Base-by-base conservation (phyloP, 2,797 vertebrate genomes). In the Sebastes cheni region DNA sequence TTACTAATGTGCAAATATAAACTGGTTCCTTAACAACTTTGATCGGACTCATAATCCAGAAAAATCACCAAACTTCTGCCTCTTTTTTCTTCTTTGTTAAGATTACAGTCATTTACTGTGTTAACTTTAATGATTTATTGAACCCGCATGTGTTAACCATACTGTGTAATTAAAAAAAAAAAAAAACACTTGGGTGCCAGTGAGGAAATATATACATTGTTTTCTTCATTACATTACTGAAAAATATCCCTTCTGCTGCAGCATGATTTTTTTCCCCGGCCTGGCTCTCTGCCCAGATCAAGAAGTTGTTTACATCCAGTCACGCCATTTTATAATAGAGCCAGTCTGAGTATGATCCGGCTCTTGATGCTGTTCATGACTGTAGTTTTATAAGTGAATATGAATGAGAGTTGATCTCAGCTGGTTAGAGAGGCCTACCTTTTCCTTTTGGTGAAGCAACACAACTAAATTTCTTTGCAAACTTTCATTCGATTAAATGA, bases 261-360 rank as follows among this genome's bases (percentile, higher is more conserved):
- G 56, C 64, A 2, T 42, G 12, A 29, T 22, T 56, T 76, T 72
- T 10, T 1, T 1, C 34, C 29, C 60, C 30, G 56, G 56, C 13
- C 55, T 85, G 85, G 80, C 81, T 62, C 46, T 29, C n/a, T n/a
- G 80, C 77, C 83, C 82, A 79, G 75, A 87, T 76, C 50, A 66
- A 56, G 5, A 81, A 68, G n/a, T 67, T 77, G 67, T 87, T 82
- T 81, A 79, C 81, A 77, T 80, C 67, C 52, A 65, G 25, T 80
- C 27, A 56, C 54, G n/a, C 9, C 50, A 32, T 71, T 75, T 76
- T 22, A 68, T 72, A 75, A 81, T 54, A 69, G 77, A 79, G 75
- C 22, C 18, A 56, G 14, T 1, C 8, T 16, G 7, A 39, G 29
- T 82, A 67, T 61, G 27, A 75, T 75, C 39, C 8, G 1, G 30